Conservation (phyloP, 2,113 vertebrate genomes). For the Elephas maximus region DNA sequence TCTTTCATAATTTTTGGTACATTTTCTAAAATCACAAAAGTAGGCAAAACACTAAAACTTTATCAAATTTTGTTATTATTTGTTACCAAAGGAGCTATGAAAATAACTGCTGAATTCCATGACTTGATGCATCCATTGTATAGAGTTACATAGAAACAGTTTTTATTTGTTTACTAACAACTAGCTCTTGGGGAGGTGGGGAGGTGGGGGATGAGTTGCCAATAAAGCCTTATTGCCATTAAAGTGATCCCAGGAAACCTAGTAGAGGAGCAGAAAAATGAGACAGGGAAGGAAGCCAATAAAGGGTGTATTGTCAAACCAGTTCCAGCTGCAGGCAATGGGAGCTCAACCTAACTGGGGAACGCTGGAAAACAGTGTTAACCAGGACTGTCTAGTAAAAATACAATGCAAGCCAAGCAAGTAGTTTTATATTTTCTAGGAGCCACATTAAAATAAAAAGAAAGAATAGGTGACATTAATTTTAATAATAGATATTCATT, state of each 20-base stretch:
- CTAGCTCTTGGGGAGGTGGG: no score
- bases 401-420: background rate
- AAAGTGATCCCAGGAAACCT: background rate
- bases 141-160: background rate
- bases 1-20: background rate
- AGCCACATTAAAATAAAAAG: background rate
- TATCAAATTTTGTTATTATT: background rate
- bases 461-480: background rate
- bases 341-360: fast-evolving
- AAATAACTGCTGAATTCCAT: background rate
- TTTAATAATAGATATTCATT: background rate
- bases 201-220: no score
- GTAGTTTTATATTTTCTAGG: background rate
- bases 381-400: background rate
- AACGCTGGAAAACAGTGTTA: background rate
- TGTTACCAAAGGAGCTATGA: background rate
- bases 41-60: background rate
- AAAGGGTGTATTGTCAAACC: background rate
- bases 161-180: background rate
- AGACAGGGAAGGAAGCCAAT: background rate
- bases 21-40: background rate
- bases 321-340: background rate
- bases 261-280: background rate
- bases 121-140: background rate
- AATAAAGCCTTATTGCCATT: no score